Base-by-base conservation (phyloP, 2,113 vertebrate genomes). In the Nematolebias whitei region DNA sequence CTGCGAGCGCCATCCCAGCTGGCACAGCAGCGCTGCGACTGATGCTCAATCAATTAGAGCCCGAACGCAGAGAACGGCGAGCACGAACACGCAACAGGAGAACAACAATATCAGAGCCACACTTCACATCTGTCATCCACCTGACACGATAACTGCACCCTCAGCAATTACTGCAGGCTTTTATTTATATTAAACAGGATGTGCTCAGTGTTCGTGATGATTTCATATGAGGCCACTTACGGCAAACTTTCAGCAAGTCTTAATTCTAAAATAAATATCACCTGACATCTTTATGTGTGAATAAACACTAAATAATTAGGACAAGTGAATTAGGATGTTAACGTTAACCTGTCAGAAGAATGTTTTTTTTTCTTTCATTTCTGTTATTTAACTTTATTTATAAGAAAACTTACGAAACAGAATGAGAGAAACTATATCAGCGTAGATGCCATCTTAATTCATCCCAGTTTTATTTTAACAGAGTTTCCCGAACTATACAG, bases 241-340 rank as follows among this genome's bases (percentile, higher is more conserved):
- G 67, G 67, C 65, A 79, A 85, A 82, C 74, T 79, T 68, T 78
- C 61, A 82, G 74, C 65, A 66, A 55, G 59, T 67, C 3, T 22
- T 80, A 43, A 64, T 82, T 75, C 26, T 68, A 75, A 72, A 87
- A 81, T 35, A 77, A 24, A 26, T 52, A 77, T 53, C 14, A 50
- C 29, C 52, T 29, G 6, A 47, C 72, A 57, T 64, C 45, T 52
- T 70, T 48, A 51, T 66, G 74, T 58, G 39, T 22, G 39, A 79
- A 68, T 63, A 70, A 68, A 63, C 52, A 48, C 20, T 8, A 29
- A 26, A 13, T 20, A 45, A 71, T 4, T 39, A 32, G 60, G 54
- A 16, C 19, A 56, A 63, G 76, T 45, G 50, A 59, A 75, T 68
- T 56, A 40, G 16, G 51, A 59, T 35, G 62, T 63, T 10, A 64